Conservation (phyloP, 2,797 vertebrate species). For the Onychomys torridus region DNA sequence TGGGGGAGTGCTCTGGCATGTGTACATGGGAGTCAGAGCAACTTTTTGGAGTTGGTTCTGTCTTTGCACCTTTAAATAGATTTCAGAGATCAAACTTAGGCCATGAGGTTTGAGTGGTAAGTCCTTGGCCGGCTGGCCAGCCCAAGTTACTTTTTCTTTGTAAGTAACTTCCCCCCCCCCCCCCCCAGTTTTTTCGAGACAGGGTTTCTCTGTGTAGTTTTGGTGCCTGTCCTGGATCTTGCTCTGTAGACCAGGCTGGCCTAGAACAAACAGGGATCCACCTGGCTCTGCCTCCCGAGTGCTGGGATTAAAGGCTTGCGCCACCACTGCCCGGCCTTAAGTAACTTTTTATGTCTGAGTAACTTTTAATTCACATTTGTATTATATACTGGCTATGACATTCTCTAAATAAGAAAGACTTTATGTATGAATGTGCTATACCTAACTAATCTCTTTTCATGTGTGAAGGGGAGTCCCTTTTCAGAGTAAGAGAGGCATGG, state of each 20-base stretch:
- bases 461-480: conserved; percentile 63
- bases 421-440: background rate
- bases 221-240: too few species aligned
- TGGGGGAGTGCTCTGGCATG: background rate
- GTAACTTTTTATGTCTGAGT: background rate
- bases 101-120: background rate
- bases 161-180: background rate
- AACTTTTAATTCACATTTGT: background rate
- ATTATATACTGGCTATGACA: background rate
- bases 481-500: conserved; percentile 22
- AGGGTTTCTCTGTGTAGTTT: too few species aligned
- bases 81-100: background rate
- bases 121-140: background rate
- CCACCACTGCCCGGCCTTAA: too few species aligned
- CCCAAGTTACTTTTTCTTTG: background rate
- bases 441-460: conserved; percentile 52
- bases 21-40: background rate
- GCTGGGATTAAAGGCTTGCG: too few species aligned
- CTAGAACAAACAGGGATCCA: too few species aligned
- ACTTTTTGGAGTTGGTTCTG: background rate
- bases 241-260: too few species aligned
- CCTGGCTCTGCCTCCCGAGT: too few species aligned
- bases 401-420: conserved; percentile 51
- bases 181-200: too few species aligned
- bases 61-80: background rate